Evolutionary conservation across 2,888 invertebrate genomes (phyloP).

Genomic region (Acrobasis suavella): DNA sequence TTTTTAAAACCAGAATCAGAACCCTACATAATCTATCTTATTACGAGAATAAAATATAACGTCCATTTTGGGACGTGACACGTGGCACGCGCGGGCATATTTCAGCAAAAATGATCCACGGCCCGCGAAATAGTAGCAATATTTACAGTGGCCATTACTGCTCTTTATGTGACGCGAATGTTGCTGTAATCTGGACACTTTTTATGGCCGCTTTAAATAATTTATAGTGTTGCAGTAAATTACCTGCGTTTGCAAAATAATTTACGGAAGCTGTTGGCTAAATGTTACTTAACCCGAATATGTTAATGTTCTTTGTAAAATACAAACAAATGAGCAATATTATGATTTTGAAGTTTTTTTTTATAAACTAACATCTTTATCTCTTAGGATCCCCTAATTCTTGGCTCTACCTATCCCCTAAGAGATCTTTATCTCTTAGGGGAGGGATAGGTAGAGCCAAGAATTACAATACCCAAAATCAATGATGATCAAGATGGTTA

Average conservation of each 20-base stretch:
- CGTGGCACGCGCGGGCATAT: constrained; percentile 36
- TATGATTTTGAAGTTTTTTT: too few species aligned
- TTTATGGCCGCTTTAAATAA: constrained; percentile 63
- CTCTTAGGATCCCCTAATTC: too few species aligned
- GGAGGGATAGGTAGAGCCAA: too few species aligned
- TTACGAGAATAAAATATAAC: constrained; percentile 15
- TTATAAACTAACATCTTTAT: too few species aligned
- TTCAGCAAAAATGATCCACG: constrained; percentile 47
- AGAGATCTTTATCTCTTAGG: too few species aligned
- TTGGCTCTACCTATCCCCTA: too few species aligned
- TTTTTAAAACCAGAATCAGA: background rate
- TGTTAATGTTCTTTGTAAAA: too few species aligned
- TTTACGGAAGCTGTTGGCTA: too few species aligned
- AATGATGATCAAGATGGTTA: too few species aligned
- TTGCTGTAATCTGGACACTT: constrained; percentile 58
- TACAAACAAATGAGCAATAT: too few species aligned
- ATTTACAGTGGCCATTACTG: constrained; percentile 53
- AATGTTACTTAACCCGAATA: too few species aligned
- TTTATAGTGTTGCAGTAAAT: constrained; percentile 53
- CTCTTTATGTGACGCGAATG: constrained; percentile 57
- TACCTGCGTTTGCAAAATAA: constrained; percentile 55
- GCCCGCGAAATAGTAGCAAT: constrained; percentile 48
- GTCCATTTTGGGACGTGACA: constrained; percentile 27
- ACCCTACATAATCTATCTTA: background rate
- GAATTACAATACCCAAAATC: too few species aligned